phyloP scores from a whole-genome alignment of 2,888 invertebrate species.

The Trachelus stipa region DNA sequence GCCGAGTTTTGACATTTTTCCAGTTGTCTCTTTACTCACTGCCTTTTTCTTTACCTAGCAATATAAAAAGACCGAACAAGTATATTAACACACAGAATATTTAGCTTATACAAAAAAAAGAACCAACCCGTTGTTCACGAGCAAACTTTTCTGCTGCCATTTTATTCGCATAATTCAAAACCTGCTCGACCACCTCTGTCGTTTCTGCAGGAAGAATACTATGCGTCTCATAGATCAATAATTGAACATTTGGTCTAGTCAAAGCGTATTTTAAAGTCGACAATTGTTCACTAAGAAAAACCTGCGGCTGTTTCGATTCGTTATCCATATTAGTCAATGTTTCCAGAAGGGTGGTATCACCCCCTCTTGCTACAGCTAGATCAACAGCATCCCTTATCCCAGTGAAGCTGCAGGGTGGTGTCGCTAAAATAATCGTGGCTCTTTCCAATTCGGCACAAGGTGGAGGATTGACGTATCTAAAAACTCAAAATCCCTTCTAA shows the following conservation, averaged over 20 bases:
- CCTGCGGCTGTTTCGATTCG: conserved; percentile 39
- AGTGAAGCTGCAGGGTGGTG: conserved; percentile 85
- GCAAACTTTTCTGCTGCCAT: conserved; percentile 78
- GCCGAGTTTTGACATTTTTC: conserved; percentile 22
- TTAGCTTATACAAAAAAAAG: not conserved
- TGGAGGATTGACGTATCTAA: conserved; percentile 43
- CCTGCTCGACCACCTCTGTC: conserved; percentile 76
- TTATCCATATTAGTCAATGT: conserved; percentile 61
- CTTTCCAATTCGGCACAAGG: conserved; percentile 69
- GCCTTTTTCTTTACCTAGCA: conserved; percentile 34
- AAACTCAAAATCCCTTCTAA: not conserved
- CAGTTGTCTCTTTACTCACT: conserved; percentile 23
- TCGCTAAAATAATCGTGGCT: conserved; percentile 77
- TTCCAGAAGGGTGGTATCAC: conserved; percentile 82
- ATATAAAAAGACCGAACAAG: not conserved
- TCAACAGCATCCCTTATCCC: conserved; percentile 85
- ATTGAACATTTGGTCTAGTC: conserved; percentile 85
- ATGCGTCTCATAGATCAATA: conserved; percentile 85
- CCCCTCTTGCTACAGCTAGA: conserved; percentile 75
- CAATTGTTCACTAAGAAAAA: conserved; percentile 81
- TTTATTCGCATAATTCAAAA: conserved; percentile 78
- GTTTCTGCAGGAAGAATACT: conserved; percentile 83
- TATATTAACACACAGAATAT: not conserved
- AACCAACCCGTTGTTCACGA: conserved; percentile 57
- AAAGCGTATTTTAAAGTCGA: conserved; percentile 79